Evolutionary conservation across 2,113 vertebrate genomes (phyloP), one percentile per base, ranked within the genome.

Genomic region (Cygnus buccinator): DNA sequence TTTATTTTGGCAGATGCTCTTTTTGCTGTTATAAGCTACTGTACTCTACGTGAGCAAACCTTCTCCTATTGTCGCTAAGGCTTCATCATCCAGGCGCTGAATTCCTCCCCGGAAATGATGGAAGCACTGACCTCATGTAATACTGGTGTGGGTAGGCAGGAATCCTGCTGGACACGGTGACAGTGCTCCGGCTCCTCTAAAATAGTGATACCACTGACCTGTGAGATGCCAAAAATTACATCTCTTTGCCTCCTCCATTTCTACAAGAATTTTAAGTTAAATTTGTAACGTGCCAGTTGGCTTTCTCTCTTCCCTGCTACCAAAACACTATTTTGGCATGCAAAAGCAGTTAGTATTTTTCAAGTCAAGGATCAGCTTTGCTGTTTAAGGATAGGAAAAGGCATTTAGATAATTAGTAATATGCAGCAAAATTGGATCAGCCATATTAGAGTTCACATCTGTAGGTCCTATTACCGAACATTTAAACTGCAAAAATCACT

Each of bases 401-500:
- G 22, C 80, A 55, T 86, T 71, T 67, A 63, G 67, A 33, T 81
- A 84, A 90, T 85, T 77, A 90, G 66, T 75, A 71, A 71, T 46
- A 23, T 75, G 54, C 35, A 66, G 54, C 25, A 89, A 67, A 35
- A 62, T 68, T 82, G 62, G 50, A 75, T 92, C 95, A 92, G 44
- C 41, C 48, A 17, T 81, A 76, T 84, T 70, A 57, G 86, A 83
- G 55, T 82, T 89, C 66, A 72, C 31, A 50, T 87, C 66, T 94
- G 33, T 68, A 84, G 54, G 77, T 89, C 54, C 87, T 89, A 31
- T 4, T 94, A 84, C 31, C 39, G 84, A 84, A 44, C 33, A 46
- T 92, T 90, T 82, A 87, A 87, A 94, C 23, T 54, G 48, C 37
- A 93, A 67, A 94, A 93, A 62, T 55, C 13, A 43, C 35, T 75